phyloP scores from a whole-genome alignment of 2,113 vertebrate species.

The Heterotis niloticus region DNA sequence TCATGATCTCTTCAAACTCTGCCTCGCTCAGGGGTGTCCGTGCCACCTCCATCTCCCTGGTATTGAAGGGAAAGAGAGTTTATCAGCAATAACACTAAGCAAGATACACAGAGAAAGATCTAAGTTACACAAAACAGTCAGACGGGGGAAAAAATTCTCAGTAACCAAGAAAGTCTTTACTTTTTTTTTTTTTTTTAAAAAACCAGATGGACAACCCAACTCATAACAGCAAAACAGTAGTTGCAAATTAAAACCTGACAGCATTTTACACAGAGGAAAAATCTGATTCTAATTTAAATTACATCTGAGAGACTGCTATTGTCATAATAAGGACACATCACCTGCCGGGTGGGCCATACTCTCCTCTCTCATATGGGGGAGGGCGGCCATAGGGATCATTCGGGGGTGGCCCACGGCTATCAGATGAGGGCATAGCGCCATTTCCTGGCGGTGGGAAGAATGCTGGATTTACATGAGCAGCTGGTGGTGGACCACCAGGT shows the following conservation, averaged over 20 bases:
- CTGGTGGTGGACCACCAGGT: constrained; percentile 91
- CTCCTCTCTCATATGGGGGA: constrained; percentile 91
- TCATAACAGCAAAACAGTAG: too few relatives aligned
- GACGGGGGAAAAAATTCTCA: constrained; percentile 13
- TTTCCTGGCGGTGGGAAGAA: constrained; percentile 95
- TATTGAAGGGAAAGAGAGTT: constrained; percentile 44
- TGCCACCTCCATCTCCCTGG: constrained; percentile 91
- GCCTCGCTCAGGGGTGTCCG: constrained; percentile 92
- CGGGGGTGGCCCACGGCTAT: constrained; percentile 86
- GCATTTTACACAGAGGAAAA: too few relatives aligned
- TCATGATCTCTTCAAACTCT: constrained; percentile 99
- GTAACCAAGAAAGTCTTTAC: not conserved
- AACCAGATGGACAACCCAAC: too few relatives aligned
- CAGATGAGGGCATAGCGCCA: constrained; percentile 87
- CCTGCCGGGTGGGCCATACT: constrained; percentile 93
- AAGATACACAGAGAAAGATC: constrained; percentile 27
- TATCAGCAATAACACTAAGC: not conserved
- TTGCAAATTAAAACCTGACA: too few relatives aligned
- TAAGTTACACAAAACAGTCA: constrained; percentile 34
- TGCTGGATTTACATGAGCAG: constrained; percentile 94
- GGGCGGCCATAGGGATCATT: constrained; percentile 91
- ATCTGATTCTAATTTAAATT: too few relatives aligned
- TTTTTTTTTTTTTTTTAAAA: too few relatives aligned
- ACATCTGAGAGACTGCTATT: too few relatives aligned
- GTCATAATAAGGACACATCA: constrained; percentile 55